These are phyloP conservation scores for Microcebus griseorufus DNA, from an alignment of 2,113 vertebrate genomes.

Conservation along the genomic window DNA sequence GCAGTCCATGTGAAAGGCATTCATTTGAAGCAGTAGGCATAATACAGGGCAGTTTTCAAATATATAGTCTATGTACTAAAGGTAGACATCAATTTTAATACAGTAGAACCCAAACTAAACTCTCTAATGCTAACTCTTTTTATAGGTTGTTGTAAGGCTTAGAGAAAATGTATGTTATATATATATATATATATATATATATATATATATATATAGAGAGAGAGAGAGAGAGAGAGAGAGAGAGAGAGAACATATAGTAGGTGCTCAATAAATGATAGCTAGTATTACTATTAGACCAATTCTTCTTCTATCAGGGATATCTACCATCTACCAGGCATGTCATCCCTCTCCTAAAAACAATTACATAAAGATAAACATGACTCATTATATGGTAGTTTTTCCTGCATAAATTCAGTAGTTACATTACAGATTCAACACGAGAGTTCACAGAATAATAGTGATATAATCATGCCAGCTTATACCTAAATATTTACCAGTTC, in stretches of 20 bases:
- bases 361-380: slow-evolving; percentile 37
- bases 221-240: too few relatives aligned
- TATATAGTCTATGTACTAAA: slow-evolving; percentile 1
- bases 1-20: slow-evolving; percentile 17
- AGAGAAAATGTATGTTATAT: slow-evolving; percentile 13
- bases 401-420: slow-evolving; percentile 42
- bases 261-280: slow-evolving; percentile 7
- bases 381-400: slow-evolving; percentile 31
- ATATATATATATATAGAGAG: too few relatives aligned
- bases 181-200: background rate
- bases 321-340: slow-evolving; percentile 30
- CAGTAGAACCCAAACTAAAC: slow-evolving; percentile 20
- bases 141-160: background rate
- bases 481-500: slow-evolving; percentile 55
- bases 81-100: background rate
- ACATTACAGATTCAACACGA: background rate
- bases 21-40: slow-evolving; percentile 23
- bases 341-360: slow-evolving; percentile 23
- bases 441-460: background rate
- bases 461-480: slow-evolving; percentile 4
- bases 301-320: background rate
- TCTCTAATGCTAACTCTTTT: slow-evolving; percentile 37
- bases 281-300: slow-evolving; percentile 34
- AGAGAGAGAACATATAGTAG: background rate
- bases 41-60: slow-evolving; percentile 12